Evolutionary conservation across 2,113 vertebrate species (phyloP), one percentile per base, ranked within the genome.

Genomic region (Malurus melanocephalus): DNA sequence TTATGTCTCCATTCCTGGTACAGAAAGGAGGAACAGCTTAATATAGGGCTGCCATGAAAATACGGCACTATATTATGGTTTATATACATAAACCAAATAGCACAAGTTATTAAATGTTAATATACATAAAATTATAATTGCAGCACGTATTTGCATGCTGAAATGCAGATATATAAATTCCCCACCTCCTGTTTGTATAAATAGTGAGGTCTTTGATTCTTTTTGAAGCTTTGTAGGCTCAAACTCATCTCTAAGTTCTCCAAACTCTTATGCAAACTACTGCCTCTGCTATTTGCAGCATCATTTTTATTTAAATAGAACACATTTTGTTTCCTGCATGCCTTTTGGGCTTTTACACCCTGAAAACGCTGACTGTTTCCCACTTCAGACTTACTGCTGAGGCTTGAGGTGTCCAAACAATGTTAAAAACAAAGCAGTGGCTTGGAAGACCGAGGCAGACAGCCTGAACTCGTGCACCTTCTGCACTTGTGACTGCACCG

Each of bases 391-490:
- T 87, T 30, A 26, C 27, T 92, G 81, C 71, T 85, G 75, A 82
- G 64, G 19, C 59, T 40, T 53, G 62, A 79, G 51, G 46, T 76
- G 72, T 77, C 91, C 3, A 3, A 82, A 85, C 18, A 40, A 85
- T 69, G 21, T 66, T 48, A 43, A 51, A 73, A 87, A 66, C 1
- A 10, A 69, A 87, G 43, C 51, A 51, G 10, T 69, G 78, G 27
- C 71, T 82, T 32, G 35, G 48, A 66, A 91, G 78, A 85, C 17
- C n/a, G 43, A 89, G 48, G 16, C 53, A 85, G 89, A 87, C 91
- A 85, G 60, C 33, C 71, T 89, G 95, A 93, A 80, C 85, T 93
- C 61, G 67, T 92, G 55, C 46, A 80, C 77, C 60, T 93, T 65
- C 42, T 43, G 35, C 57, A 62, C 51, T 84, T 67, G 40, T 78